phyloP scores from a whole-genome alignment of 2,888 invertebrate genomes.

The Therioaphis trifolii region DNA sequence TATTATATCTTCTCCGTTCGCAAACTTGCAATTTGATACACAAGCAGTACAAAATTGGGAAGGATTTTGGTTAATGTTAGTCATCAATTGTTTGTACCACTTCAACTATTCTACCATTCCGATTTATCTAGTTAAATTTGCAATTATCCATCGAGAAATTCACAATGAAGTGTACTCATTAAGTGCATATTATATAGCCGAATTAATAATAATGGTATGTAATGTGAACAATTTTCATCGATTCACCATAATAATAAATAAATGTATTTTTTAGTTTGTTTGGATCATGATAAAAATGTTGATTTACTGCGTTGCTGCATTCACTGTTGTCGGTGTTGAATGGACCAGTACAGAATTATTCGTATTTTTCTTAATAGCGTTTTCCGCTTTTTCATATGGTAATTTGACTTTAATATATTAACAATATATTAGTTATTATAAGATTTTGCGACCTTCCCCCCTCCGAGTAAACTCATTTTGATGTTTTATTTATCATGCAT shows the following conservation, averaged over 20 bases:
- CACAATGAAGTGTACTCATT: conserved; percentile 45
- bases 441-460: too few species aligned
- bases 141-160: conserved; percentile 46
- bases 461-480: too few species aligned
- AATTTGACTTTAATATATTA: not conserved
- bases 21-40: conserved; percentile 34
- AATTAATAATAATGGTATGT: conserved; percentile 37
- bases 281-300: conserved; percentile 24
- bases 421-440: too few species aligned
- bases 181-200: conserved; percentile 27
- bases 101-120: conserved; percentile 12
- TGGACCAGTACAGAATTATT: not conserved
- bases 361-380: conserved; percentile 2
- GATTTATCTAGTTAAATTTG: conserved; percentile 3
- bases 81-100: conserved; percentile 22
- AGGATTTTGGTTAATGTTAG: conserved; percentile 51
- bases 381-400: conserved; percentile 45
- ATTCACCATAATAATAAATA: not conserved
- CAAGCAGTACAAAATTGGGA: conserved; percentile 53
- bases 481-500: too few species aligned
- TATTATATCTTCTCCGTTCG: conserved; percentile 30
- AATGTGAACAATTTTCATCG: not conserved
- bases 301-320: conserved; percentile 4
- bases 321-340: conserved; percentile 25
- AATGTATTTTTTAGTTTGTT: conserved; percentile 5